Conservation (phyloP, 1,140 invertebrate genomes). For the Drosophila kanapiae region DNA sequence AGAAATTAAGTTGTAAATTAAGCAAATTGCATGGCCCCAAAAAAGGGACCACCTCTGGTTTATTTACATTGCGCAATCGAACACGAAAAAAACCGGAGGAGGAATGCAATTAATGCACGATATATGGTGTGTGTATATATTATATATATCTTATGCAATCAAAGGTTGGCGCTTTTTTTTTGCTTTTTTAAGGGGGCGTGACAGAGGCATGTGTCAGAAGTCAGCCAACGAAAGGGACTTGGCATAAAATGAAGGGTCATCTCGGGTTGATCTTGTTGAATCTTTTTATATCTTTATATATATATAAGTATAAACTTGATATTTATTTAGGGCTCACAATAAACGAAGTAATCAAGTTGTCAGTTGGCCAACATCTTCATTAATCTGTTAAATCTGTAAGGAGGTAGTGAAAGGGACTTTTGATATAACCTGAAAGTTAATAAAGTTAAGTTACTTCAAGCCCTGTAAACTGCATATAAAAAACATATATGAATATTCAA, state of each 20-base stretch:
- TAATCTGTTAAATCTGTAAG: neutral
- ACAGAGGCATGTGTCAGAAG: conserved; percentile 22
- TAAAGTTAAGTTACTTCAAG: neutral
- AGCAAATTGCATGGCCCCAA: conserved; percentile 52
- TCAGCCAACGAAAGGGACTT: neutral
- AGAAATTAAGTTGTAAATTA: conserved; percentile 77
- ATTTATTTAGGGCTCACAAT: neutral
- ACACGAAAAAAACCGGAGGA: conserved; percentile 5
- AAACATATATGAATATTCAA: neutral
- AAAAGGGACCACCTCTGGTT: conserved; percentile 16
- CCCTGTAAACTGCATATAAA: neutral
- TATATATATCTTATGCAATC: conserved; percentile 29
- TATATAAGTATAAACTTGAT: neutral
- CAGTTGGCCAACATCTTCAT: neutral
- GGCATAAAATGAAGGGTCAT: neutral
- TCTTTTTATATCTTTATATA: conserved; percentile 2
- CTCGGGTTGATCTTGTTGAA: neutral
- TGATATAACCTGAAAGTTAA: neutral
- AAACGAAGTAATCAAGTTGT: conserved; percentile 7
- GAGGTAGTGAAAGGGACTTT: neutral
- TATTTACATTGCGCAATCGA: conserved; percentile 46
- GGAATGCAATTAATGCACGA: neutral
- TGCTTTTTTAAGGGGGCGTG: conserved; percentile 14
- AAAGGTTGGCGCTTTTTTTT: no score
- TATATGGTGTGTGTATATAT: neutral